phyloP scores from a whole-genome alignment of 2,888 invertebrate species.

The Cerastis leucographa region DNA sequence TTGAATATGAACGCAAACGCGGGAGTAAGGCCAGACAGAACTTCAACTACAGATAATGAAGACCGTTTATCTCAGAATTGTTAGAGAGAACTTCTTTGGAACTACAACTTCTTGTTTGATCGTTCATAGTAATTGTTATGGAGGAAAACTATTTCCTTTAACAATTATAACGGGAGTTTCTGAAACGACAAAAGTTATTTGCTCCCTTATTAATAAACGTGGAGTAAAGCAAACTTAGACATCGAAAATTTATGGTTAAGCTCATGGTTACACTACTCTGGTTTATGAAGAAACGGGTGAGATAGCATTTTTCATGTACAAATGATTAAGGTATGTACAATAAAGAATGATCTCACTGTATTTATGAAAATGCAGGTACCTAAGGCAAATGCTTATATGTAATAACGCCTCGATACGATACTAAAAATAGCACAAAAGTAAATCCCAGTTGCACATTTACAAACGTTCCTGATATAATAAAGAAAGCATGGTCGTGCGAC shows the following conservation, averaged over 20 bases:
- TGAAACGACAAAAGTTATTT: constrained; percentile 23
- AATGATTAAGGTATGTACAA: not conserved
- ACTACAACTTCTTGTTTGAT: constrained; percentile 36
- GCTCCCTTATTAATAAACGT: not conserved
- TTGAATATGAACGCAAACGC: constrained; percentile 35
- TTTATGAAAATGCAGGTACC: not conserved
- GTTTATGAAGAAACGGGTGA: not conserved
- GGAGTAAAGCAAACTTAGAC: not conserved
- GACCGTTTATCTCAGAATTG: constrained; percentile 18
- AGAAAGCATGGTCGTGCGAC: constrained; percentile 7
- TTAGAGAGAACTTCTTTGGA: constrained; percentile 35
- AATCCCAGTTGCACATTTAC: constrained; percentile 11
- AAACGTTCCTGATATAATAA: constrained; percentile 35
- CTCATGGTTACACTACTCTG: not conserved
- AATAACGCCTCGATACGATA: not conserved
- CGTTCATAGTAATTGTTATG: constrained; percentile 30
- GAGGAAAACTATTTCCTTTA: constrained; percentile 28
- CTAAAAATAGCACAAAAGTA: constrained; percentile 22
- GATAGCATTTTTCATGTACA: not conserved
- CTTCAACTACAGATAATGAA: constrained; percentile 29
- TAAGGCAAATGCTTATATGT: constrained; percentile 15
- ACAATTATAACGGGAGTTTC: constrained; percentile 15
- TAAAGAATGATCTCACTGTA: not conserved
- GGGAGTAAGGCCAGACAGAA: constrained; percentile 23
- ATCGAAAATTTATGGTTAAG: not conserved